Evolutionary conservation across 2,888 invertebrate genomes (phyloP), one percentile per base, ranked within the genome.

Genomic region (Thera obeliscata): DNA sequence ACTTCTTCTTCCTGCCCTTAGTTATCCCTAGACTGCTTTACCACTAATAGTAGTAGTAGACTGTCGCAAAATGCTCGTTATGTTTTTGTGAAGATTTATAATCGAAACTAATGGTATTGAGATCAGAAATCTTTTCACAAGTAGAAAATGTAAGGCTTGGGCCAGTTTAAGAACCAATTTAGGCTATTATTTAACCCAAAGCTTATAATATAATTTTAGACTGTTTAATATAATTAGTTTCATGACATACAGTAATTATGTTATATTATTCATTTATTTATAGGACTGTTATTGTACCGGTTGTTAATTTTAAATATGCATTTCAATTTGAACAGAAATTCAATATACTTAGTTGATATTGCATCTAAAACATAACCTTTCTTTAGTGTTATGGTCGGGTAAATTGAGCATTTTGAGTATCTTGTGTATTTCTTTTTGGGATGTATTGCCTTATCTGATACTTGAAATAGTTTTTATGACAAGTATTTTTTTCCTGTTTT

Each of bases 121-220:
- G 3, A 52, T 33, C 12, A 1, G 52, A 35, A 46, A 33, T 41
- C 12, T 78, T 73, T 81, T 81, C 81, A 83, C 82, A 84, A 85
- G 82, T 76, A 74, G 69, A 70, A 76, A 72, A 71, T 61, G 46
- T 65, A 70, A 69, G 75, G 83, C 84, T 86, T 83, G 72, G 72
- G 74, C 78, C 81, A 77, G 77, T 79, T 33, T 80, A 73, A 72
- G 82, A 85, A 86, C 81, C 81, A 86, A 83, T 82, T 52, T 83
- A 85, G 81, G 77, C 74, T 82, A 85, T 74, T 82, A 85, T 74
- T 79, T 79, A 85, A 87, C 80, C 87, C 87, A 87, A 87, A 87
- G 87, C 86, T 85, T 86, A 79, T 67, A 52, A 56, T 70, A 64
- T 66, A 50, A 73, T 67, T 60, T 48, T 72, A 72, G 72, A 70